These are phyloP conservation scores for Amazona guildingii DNA, from an alignment of 2,113 vertebrate genomes.

Conservation along the genomic window DNA sequence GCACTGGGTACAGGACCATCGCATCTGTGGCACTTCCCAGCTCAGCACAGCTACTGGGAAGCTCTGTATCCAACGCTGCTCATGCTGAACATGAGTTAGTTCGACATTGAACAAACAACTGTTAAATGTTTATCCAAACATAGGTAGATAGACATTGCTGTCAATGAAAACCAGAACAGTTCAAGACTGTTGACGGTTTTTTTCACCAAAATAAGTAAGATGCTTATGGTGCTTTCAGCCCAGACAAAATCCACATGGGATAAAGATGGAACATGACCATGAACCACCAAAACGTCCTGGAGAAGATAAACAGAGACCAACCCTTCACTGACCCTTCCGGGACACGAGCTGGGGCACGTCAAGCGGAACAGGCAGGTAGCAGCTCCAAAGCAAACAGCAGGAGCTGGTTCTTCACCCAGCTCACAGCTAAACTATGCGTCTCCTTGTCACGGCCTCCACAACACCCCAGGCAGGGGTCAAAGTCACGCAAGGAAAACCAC, in stretches of 20 bases:
- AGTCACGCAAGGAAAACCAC: not conserved
- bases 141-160: too few species aligned
- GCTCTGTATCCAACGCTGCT: not conserved
- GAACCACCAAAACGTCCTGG: accelerated
- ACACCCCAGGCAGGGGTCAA: not conserved
- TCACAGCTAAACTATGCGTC: not conserved
- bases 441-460: not conserved
- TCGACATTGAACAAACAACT: not conserved
- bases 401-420: not conserved
- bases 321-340: not conserved
- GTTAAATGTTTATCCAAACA: not conserved
- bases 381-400: not conserved
- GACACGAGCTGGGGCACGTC: accelerated
- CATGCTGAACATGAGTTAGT: accelerated
- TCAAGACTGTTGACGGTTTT: not conserved
- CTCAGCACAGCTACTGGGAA: accelerated
- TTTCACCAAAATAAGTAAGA: not conserved
- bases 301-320: not conserved
- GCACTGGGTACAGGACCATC: accelerated
- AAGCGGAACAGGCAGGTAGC: not conserved
- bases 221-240: not conserved
- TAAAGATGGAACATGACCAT: not conserved
- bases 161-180: not conserved
- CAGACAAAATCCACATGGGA: not conserved
- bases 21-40: not conserved